These are phyloP conservation scores for Cephalotes varians DNA, from an alignment of 2,888 invertebrate genomes.

Conservation along the genomic window DNA sequence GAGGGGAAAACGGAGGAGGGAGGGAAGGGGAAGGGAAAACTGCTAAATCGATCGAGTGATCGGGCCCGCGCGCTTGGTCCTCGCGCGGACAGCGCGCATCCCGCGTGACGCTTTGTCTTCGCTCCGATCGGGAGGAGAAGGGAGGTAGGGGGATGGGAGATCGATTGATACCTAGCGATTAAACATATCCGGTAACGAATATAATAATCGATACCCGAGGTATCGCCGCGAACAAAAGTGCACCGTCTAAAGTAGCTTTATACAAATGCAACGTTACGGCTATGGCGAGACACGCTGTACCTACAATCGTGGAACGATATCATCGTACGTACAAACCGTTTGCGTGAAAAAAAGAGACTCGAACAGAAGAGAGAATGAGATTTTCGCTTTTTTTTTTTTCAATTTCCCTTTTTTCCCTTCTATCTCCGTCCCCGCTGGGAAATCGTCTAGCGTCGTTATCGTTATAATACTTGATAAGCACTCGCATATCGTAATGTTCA, in stretches of 20 bases:
- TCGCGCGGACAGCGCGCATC: conserved; percentile 33
- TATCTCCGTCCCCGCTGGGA: conserved; percentile 33
- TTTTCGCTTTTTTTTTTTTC: not conserved
- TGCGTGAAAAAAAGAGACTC: conserved; percentile 13
- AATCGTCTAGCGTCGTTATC: conserved; percentile 50
- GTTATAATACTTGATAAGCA: conserved; percentile 62
- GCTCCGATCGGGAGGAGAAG: not conserved
- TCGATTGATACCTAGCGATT: conserved; percentile 30
- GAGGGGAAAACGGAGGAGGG: conserved; percentile 33
- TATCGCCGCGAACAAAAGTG: conserved; percentile 37
- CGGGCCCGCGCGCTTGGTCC: conserved; percentile 35
- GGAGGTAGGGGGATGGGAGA: not conserved
- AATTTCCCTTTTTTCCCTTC: not conserved
- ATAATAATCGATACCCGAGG: conserved; percentile 33
- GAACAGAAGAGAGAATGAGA: conserved; percentile 16
- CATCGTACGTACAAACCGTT: conserved; percentile 50
- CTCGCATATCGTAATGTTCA: conserved; percentile 66
- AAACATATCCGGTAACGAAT: conserved; percentile 52
- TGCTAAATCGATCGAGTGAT: conserved; percentile 53
- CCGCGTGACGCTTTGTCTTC: conserved; percentile 15
- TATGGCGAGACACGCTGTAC: conserved; percentile 54
- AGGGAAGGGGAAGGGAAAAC: not conserved
- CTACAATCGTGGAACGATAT: conserved; percentile 55
- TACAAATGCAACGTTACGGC: conserved; percentile 65
- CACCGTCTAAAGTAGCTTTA: conserved; percentile 66